These are phyloP conservation scores for Petaurus breviceps DNA, from an alignment of 2,113 vertebrate species.

Conservation along the genomic window DNA sequence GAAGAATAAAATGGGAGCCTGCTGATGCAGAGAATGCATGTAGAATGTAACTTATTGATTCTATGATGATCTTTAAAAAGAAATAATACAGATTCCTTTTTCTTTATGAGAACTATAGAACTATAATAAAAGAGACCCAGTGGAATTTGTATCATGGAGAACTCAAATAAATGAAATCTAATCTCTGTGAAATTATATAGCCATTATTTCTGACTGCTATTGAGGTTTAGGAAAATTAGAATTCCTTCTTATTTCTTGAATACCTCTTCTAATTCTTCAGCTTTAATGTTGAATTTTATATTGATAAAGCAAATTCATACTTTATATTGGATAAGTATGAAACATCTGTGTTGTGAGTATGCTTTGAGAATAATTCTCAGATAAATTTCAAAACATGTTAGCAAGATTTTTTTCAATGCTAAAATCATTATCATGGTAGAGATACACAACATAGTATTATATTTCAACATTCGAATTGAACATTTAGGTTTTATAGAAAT, in stretches of 20 bases:
- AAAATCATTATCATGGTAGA: not conserved
- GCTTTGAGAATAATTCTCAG: not conserved
- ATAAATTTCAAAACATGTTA: not conserved
- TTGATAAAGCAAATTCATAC: not conserved
- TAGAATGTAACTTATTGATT: constrained; percentile 60
- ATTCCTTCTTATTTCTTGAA: constrained; percentile 7
- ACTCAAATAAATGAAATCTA: constrained; percentile 50
- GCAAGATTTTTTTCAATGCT: not conserved
- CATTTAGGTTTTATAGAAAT: not conserved
- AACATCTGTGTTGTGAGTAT: not conserved
- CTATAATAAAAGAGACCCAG: constrained; percentile 57
- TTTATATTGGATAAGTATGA: constrained; percentile 25
- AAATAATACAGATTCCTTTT: constrained; percentile 41
- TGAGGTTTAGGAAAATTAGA: constrained; percentile 40
- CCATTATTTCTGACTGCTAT: not conserved
- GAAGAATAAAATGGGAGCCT: constrained; percentile 46
- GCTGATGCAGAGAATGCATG: constrained; percentile 60
- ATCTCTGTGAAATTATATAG: constrained; percentile 46
- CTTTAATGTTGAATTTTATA: constrained; percentile 19
- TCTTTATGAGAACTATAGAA: constrained; percentile 60
- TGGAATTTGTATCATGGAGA: constrained; percentile 64
- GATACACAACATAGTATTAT: not conserved
- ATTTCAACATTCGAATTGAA: not conserved
- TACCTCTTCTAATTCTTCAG: not conserved
- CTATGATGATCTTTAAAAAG: constrained; percentile 44